Base-by-base conservation (phyloP, 2,888 invertebrate genomes). In the Cepaea hortensis region DNA sequence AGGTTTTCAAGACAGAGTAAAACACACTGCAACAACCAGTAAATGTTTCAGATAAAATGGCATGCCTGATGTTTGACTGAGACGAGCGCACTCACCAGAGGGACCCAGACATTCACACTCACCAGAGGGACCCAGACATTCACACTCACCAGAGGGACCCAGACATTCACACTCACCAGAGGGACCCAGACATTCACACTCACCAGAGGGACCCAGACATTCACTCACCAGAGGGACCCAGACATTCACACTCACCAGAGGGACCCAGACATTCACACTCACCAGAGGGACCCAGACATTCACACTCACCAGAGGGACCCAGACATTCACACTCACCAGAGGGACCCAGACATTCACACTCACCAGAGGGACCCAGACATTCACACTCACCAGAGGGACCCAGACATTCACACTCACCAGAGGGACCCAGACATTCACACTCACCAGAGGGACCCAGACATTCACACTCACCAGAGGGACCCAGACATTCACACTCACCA, bases 101-200 rank as follows among this genome's bases (percentile, higher is more conserved):
- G 97, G 89, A 98, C 94, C 95, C 97, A 97, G 65, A 96, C 94
- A 93, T 98, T 98, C n/a, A 96, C 94, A 90, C 96, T 96, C n/a
- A n/a, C n/a, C n/a, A n/a, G n/a, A n/a, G n/a, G n/a, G n/a, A n/a
- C 94, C 95, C 97, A 97, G 65, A 96, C 94, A 93, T 98, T 98
- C n/a, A 96, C 94, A 90, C 96, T 96, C n/a, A n/a, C n/a, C n/a
- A n/a, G n/a, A n/a, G n/a, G n/a, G n/a, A n/a, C 94, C 95, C 97
- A 97, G 65, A 96, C 94, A 93, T 98, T 98, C n/a, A 96, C 94
- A 90, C 96, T 96, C n/a, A n/a, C n/a, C n/a, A n/a, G n/a, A n/a
- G n/a, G n/a, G n/a, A n/a, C 94, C 95, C 97, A 97, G 65, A 96
- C 94, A 93, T 98, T 98, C n/a, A 96, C 94, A 90, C 96, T 96